Evolutionary conservation across 2,888 invertebrate genomes (phyloP), one percentile per base, ranked within the genome.

Genomic region (Theretra japonica): DNA sequence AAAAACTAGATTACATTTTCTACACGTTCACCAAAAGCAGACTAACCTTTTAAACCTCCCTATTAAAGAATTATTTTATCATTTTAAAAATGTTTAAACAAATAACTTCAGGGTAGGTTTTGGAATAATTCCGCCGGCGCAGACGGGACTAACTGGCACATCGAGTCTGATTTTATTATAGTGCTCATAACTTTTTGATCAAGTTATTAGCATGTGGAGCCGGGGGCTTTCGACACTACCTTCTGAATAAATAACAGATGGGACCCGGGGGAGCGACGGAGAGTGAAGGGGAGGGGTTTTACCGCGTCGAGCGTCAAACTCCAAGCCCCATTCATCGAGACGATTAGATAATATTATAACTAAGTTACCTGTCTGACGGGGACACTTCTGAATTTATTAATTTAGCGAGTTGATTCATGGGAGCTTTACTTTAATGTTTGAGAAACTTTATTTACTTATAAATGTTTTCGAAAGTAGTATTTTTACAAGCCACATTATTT

Each of bases 181-280:
- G 17, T 23, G 48, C 23, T 19, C 23, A 48, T 17, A 65, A 48
- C 65, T 65, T 33, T 48, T 11, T 65, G 23, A 65, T 59, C 59
- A 25, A 53, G n/a, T 59, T 23, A 65, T 65, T 23, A 65, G 23
- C 48, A 48, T 65, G 41, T 65, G 65, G 23, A 65, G 60, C 41
- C n/a, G 17, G 4, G 53, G 53, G 53, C 41, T 41, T 53, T 53
- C 53, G 53, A 53, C 53, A n/a, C n/a, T 53, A 53, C 53, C 5
- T 53, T n/a, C 17, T n/a, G 53, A 53, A 53, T 53, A 53, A 53
- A 53, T 53, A 53, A 53, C n/a, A 53, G 53, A n/a, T 6, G 0
- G 53, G 53, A n/a, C 53, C n/a, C 53, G 41, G 11, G 15, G 41
- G 41, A 41, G 2, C 41, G 15, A 11, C 2, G 41, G 48, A 6